These are phyloP conservation scores for Polymixis flavicincta DNA, from an alignment of 2,888 invertebrate species.

Conservation along the genomic window DNA sequence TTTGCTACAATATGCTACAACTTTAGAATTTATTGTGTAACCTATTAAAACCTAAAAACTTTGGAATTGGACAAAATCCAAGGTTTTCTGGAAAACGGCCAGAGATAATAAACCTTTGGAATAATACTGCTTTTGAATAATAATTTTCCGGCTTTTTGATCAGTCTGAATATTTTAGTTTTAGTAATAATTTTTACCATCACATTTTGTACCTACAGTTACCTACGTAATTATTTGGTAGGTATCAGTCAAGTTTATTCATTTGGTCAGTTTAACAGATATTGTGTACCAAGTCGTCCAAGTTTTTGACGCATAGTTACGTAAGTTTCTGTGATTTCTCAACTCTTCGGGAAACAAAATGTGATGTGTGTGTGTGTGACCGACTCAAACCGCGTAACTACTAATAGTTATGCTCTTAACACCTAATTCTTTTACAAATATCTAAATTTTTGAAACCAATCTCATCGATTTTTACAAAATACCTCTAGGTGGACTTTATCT, in stretches of 20 bases:
- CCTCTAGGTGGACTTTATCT: slow-evolving; percentile 67
- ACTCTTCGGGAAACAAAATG: not conserved
- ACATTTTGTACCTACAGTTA: not conserved
- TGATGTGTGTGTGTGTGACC: slow-evolving; percentile 64
- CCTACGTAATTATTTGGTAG: slow-evolving; percentile 5
- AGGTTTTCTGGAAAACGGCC: slow-evolving; percentile 51
- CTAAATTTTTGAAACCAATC: slow-evolving; percentile 65
- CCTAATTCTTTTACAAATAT: slow-evolving; percentile 72
- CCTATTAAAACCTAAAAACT: slow-evolving; percentile 41
- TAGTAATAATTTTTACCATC: not conserved
- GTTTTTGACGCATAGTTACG: slow-evolving; percentile 3
- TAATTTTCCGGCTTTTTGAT: slow-evolving; percentile 2
- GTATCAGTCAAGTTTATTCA: slow-evolving; percentile 20
- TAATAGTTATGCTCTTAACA: slow-evolving; percentile 72
- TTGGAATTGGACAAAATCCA: slow-evolving; percentile 61
- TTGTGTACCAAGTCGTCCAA: not conserved
- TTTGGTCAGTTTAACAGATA: slow-evolving; percentile 6
- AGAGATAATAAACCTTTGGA: slow-evolving; percentile 40
- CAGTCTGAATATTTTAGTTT: not conserved
- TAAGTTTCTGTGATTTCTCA: not conserved
- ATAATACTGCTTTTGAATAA: slow-evolving; percentile 28
- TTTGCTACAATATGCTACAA: slow-evolving; percentile 14
- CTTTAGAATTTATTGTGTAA: slow-evolving; percentile 38
- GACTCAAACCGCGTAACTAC: slow-evolving; percentile 67
- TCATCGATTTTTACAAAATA: slow-evolving; percentile 66